Evolutionary conservation across 2,888 invertebrate genomes (phyloP), one percentile per base, ranked within the genome.

Genomic region (Sabatieria punctata): DNA sequence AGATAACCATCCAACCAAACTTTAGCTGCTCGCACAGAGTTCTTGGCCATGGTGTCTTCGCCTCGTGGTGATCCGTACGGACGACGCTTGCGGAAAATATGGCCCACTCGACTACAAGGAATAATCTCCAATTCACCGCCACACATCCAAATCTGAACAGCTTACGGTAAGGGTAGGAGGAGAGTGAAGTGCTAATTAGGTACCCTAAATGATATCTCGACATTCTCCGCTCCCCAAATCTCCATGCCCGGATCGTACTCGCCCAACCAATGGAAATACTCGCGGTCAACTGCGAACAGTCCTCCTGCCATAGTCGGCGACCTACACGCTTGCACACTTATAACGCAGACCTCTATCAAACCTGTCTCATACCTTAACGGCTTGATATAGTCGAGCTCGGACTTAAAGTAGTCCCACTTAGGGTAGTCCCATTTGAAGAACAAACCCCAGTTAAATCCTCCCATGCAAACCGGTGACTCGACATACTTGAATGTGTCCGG

Each of bases 241-340:
- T 95, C 85, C 38, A 38, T 38, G 19, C 38, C 38, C 8, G 54
- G 41, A 47, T 71, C 71, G 57, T 71, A 71, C 40, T 65, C 63
- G 13, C 71, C 71, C 44, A 95, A 75, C 51, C 82, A 73, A 56
- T 77, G 76, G 66, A 95, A 97, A 68, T 86, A 91, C 46, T 79
- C 69, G 30, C 81, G 74, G 62, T 85, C 78, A 39, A 95, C 84
- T 0, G 93, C 93, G 71, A 95, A 95, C 40, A 97, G 68, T 1
- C 95, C 95, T 1, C 95, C 95, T 1, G 93, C 89, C 89, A 93
- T 93, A 1, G 91, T 89, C 1, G 93, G 89, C 0, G 88, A 85
- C 55, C 74, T 75, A 55, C 93, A 2, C 95, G 93, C 41, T 85
- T 75, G 0, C 95, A 93, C 37, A n/a, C 33, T 33, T 33, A 13